Evolutionary conservation across 2,797 vertebrate species (phyloP).

Genomic region (Tadarida brasiliensis): DNA sequence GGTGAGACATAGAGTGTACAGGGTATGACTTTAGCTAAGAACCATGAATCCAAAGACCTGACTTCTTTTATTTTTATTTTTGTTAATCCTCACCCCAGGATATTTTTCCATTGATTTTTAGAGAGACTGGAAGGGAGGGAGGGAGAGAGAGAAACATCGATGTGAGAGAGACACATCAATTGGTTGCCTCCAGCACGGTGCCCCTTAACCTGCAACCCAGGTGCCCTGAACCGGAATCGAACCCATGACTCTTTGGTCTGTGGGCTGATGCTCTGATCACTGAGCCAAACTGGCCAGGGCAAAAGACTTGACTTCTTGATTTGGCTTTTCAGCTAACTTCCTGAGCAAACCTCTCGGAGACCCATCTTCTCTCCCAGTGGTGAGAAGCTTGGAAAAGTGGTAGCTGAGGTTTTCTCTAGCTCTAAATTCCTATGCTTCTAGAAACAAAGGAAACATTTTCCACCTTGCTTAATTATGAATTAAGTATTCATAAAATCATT

Average conservation of each 20-base stretch:
- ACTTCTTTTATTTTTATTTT: not conserved
- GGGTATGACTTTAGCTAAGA: not conserved
- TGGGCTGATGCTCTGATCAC: too few relatives aligned
- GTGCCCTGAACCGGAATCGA: too few relatives aligned
- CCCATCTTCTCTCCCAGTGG: not conserved
- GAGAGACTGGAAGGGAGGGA: too few relatives aligned
- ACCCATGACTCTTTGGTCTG: too few relatives aligned
- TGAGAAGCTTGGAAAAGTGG: not conserved
- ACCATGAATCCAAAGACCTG: not conserved
- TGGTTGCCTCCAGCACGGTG: too few relatives aligned
- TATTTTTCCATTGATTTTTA: too few relatives aligned
- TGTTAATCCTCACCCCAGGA: too few relatives aligned
- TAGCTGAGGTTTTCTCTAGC: not conserved
- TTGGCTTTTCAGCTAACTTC: not conserved
- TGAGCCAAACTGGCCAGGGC: too few relatives aligned
- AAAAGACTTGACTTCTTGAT: not conserved
- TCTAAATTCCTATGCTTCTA: not conserved
- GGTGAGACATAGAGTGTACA: not conserved
- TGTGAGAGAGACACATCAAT: too few relatives aligned
- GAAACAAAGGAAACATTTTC: not conserved
- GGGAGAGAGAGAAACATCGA: too few relatives aligned
- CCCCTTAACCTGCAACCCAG: too few relatives aligned
- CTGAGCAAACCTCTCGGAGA: not conserved
- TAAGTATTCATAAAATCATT: constrained; percentile 9
- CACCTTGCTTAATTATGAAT: not conserved